Conservation (phyloP, 37 sponge, comb jelly and placozoan genomes). For the Ephydatia muelleri region DNA sequence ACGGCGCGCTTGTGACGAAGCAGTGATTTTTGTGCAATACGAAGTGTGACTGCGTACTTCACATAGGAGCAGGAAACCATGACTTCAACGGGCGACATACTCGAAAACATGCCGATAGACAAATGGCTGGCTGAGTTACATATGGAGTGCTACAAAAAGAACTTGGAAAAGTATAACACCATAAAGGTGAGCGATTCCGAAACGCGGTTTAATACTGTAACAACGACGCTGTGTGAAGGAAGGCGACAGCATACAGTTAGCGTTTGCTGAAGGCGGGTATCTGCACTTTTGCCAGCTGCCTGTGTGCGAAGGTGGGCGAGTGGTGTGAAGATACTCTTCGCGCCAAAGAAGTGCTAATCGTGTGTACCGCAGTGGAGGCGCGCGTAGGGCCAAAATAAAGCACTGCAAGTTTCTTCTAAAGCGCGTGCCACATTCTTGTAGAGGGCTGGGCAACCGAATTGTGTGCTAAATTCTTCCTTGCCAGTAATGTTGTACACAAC, state of each 20-base stretch:
- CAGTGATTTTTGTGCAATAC: background rate
- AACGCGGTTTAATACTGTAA: background rate
- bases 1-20: background rate
- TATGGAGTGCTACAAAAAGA: conserved; percentile 74
- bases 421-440: background rate
- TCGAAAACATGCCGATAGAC: conserved; percentile 18
- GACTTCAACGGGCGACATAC: conserved; percentile 8
- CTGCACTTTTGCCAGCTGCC: background rate
- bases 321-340: background rate
- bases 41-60: background rate
- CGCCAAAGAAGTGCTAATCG: background rate
- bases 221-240: background rate
- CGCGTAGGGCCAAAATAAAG: no score
- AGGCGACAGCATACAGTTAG: background rate
- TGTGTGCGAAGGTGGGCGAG: no score
- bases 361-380: no score
- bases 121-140: conserved; percentile 57
- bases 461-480: no score
- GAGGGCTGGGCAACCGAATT: background rate
- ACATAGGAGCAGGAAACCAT: background rate
- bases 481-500: no score
- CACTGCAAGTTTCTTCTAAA: no score
- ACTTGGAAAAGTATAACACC: conserved; percentile 56
- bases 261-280: background rate
- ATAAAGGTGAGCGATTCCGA: conserved; percentile 30